A percentile compares a stretch with the other conserved stretches of the same genome.
phyloP scores from a whole-genome alignment of 2,113 vertebrate genomes.

The Oreotrochilus melanogaster region DNA sequence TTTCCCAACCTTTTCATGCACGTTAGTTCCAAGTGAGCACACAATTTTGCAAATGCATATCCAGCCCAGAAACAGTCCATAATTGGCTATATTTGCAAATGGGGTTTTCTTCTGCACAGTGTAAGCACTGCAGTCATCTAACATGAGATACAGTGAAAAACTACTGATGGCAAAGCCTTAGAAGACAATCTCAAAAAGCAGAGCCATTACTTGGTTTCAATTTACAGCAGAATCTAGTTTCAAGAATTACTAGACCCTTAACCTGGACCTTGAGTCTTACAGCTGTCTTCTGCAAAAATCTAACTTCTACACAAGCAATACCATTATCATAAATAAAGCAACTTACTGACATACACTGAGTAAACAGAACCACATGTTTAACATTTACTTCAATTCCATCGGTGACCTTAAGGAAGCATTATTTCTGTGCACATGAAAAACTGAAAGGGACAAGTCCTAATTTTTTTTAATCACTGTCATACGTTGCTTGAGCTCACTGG shows the following conservation, averaged over 20 bases:
- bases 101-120: neutral
- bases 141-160: neutral
- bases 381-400: neutral
- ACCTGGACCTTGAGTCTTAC: neutral
- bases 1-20: neutral
- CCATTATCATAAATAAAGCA: neutral
- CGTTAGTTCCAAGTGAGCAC: neutral
- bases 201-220: neutral
- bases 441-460: neutral
- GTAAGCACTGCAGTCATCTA: neutral
- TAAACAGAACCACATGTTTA: neutral
- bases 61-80: neutral
- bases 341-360: neutral
- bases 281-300: neutral
- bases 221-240: neutral
- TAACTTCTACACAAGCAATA: neutral
- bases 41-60: neutral
- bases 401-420: neutral
- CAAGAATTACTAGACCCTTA: neutral
- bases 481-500: neutral
- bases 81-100: neutral
- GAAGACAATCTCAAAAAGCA: neutral
- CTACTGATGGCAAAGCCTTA: neutral
- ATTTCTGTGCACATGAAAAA: neutral
- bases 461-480: neutral